These are phyloP conservation scores for Carabus problematicus DNA, from an alignment of 2,888 invertebrate species.

Conservation along the genomic window DNA sequence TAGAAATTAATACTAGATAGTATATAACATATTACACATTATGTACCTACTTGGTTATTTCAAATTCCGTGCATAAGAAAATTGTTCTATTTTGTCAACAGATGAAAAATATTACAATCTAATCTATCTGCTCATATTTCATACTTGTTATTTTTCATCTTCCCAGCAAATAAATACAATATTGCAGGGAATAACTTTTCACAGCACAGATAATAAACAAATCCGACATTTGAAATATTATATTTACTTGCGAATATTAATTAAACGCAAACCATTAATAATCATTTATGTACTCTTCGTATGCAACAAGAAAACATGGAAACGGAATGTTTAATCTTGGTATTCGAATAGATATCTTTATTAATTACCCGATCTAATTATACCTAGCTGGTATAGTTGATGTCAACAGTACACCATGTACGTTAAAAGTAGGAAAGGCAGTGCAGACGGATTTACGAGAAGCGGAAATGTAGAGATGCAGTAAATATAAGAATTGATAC, in stretches of 20 bases:
- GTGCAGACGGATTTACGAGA: slow-evolving; percentile 28
- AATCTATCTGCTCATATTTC: too few species aligned
- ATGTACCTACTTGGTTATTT: too few species aligned
- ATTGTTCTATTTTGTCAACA: too few species aligned
- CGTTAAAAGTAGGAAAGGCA: slow-evolving; percentile 1
- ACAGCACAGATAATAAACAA: not conserved
- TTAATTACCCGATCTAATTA: slow-evolving; percentile 19
- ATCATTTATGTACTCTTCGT: slow-evolving; percentile 13
- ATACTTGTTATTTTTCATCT: not conserved
- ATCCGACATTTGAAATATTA: slow-evolving; percentile 19
- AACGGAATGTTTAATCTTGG: not conserved
- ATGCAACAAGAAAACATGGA: not conserved
- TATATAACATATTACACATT: too few species aligned
- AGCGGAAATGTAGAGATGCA: slow-evolving; percentile 27
- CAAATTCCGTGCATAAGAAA: too few species aligned
- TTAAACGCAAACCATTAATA: slow-evolving; percentile 20
- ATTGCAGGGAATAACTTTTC: not conserved
- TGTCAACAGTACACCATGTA: slow-evolving; percentile 13
- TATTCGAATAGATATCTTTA: slow-evolving; percentile 18
- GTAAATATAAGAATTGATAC: slow-evolving; percentile 22
- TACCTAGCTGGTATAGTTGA: slow-evolving; percentile 13
- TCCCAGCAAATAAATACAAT: not conserved
- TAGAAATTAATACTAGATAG: slow-evolving; percentile 1
- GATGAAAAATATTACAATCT: too few species aligned
- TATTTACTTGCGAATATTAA: slow-evolving; percentile 31